These are phyloP conservation scores for Polypterus bichir DNA, from an alignment of 2,113 vertebrate genomes.

Conservation along the genomic window DNA sequence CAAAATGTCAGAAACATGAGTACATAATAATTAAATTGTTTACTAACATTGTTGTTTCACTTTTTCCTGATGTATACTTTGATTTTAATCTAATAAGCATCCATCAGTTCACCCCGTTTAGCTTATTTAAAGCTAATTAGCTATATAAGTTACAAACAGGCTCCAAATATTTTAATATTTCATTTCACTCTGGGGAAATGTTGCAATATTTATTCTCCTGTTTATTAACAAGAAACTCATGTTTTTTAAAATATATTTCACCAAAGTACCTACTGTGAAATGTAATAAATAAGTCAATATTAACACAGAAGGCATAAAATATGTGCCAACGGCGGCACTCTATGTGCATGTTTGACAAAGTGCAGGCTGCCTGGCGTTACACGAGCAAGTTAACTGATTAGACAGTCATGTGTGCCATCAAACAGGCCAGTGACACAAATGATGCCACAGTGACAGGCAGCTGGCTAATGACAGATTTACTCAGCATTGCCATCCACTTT, in stretches of 20 bases:
- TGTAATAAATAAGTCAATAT: not conserved
- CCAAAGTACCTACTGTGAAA: conserved; percentile 11
- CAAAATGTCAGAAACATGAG: conserved; percentile 57
- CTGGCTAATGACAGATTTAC: too few relatives aligned
- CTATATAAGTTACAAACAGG: conserved; percentile 28
- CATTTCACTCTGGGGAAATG: conserved; percentile 33
- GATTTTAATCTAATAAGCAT: conserved; percentile 31
- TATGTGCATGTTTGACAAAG: too few relatives aligned
- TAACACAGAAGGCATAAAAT: not conserved
- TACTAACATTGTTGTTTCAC: conserved; percentile 35
- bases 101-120: conserved; percentile 20
- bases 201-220: conserved; percentile 37
- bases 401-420: too few relatives aligned
- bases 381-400: too few relatives aligned
- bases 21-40: conserved; percentile 50
- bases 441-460: too few relatives aligned
- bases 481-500: too few relatives aligned
- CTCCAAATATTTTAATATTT: conserved; percentile 46
- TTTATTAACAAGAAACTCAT: conserved; percentile 38
- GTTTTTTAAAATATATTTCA: conserved; percentile 25
- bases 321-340: not conserved
- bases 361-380: too few relatives aligned
- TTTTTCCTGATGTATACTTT: conserved; percentile 32
- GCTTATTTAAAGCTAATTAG: conserved; percentile 49
- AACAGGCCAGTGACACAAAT: too few relatives aligned